Evolutionary conservation across 2,113 vertebrate species (phyloP).

Genomic region (Erythrocercus mccallii): DNA sequence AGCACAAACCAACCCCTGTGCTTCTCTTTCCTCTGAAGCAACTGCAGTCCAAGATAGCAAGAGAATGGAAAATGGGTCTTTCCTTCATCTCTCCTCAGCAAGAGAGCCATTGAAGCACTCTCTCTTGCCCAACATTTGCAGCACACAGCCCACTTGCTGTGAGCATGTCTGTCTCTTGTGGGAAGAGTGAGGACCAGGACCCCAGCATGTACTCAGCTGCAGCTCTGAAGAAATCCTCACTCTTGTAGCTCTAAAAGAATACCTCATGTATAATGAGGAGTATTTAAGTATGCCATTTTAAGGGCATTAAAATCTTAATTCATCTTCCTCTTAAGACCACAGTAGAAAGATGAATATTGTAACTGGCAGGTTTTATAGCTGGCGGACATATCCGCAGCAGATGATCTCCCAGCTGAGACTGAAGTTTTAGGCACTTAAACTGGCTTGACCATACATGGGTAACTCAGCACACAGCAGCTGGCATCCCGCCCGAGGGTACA

Average conservation of each 20-base stretch:
- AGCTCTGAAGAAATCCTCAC: not conserved
- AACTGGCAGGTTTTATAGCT: not conserved
- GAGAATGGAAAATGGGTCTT: not conserved
- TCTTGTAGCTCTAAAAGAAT: not conserved
- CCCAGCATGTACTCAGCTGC: not conserved
- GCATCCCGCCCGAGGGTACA: not conserved
- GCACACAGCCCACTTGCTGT: not conserved
- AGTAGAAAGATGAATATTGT: not conserved
- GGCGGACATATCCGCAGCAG: not conserved
- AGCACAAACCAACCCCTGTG: not conserved
- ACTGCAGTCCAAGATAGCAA: not conserved
- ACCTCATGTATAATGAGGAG: not conserved
- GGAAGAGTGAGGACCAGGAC: not conserved
- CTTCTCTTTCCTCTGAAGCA: not conserved
- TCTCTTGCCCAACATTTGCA: not conserved
- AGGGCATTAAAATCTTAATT: not conserved
- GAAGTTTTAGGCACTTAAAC: not conserved
- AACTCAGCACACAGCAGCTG: not conserved
- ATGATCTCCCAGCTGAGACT: not conserved
- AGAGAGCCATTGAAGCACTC: not conserved
- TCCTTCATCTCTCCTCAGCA: not conserved
- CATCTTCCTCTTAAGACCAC: not conserved
- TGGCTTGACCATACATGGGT: not conserved
- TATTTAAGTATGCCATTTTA: conserved; percentile 5
- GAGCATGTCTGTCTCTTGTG: not conserved